A percentile compares a stretch with the other conserved stretches of the same genome.
Evolutionary conservation across 2,797 vertebrate genomes (phyloP).

Genomic region (Mallotus villosus): DNA sequence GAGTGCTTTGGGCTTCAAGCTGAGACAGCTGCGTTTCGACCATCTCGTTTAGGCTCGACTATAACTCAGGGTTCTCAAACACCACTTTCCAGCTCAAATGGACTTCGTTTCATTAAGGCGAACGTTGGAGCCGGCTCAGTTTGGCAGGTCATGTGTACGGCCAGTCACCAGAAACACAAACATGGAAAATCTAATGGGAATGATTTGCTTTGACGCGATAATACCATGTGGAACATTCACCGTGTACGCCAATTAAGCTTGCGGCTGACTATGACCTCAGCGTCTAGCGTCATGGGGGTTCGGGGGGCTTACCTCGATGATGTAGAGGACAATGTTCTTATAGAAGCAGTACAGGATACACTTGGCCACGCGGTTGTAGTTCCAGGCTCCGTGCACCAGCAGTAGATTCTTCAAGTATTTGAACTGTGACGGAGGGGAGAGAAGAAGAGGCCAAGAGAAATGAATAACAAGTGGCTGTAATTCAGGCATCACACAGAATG

Average conservation of each 20-base stretch:
- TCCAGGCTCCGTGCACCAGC: constrained; percentile 89
- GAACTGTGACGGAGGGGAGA: constrained; percentile 75
- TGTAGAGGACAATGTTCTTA: constrained; percentile 91
- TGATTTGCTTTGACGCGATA: constrained; percentile 42
- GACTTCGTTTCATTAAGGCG: not conserved
- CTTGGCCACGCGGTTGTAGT: constrained; percentile 87
- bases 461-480: constrained; percentile 46
- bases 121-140: constrained; percentile 19
- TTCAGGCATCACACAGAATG: constrained; percentile 31
- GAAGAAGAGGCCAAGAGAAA: constrained; percentile 30
- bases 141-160: constrained; percentile 48
- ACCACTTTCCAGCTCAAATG: not conserved
- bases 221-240: constrained; percentile 25
- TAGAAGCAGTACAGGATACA: constrained; percentile 92
- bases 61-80: not conserved
- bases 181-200: constrained; percentile 53
- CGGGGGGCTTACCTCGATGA: constrained; percentile 81
- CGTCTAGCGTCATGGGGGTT: not conserved
- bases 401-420: constrained; percentile 88
- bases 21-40: constrained; percentile 28
- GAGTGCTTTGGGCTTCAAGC: constrained; percentile 18
- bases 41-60: not conserved
- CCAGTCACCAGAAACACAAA: constrained; percentile 62
- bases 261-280: constrained; percentile 3
- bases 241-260: constrained; percentile 35